These are phyloP conservation scores for Orbicella faveolata DNA, from an alignment of 64 coral and sea anemone species.

Conservation along the genomic window DNA sequence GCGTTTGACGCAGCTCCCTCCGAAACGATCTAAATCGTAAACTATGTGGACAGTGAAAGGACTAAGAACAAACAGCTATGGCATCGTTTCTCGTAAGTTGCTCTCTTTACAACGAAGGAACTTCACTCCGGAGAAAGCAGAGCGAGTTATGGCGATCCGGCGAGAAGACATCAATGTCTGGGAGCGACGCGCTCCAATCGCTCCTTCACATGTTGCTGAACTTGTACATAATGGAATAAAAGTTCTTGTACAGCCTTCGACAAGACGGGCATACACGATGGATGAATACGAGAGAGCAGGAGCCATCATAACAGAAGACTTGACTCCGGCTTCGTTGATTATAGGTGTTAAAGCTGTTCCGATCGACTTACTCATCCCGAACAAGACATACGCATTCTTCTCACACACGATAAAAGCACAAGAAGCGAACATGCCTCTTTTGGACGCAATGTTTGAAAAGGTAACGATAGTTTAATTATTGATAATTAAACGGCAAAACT, in stretches of 20 bases:
- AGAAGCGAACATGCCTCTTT: constrained; percentile 92
- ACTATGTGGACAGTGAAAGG: constrained; percentile 31
- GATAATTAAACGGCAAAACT: neutral
- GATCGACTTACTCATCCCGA: constrained; percentile 73
- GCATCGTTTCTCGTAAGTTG: neutral
- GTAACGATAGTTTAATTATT: constrained; percentile 14
- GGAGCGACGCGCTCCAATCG: constrained; percentile 92
- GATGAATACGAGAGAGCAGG: constrained; percentile 93
- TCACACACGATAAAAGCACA: constrained; percentile 99
- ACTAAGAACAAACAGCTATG: neutral
- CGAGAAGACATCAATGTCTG: constrained; percentile 98
- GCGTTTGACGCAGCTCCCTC: neutral
- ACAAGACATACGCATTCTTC: constrained; percentile 96
- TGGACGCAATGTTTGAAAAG: constrained; percentile 97
- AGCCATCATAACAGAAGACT: constrained; percentile 85
- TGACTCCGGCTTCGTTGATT: constrained; percentile 83
- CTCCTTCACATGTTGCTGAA: constrained; percentile 92
- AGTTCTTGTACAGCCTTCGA: constrained; percentile 98
- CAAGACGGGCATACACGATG: constrained; percentile 95
- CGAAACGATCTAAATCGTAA: neutral
- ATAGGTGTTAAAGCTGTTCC: constrained; percentile 98
- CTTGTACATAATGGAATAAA: constrained; percentile 90
- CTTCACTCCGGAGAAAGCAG: constrained; percentile 17
- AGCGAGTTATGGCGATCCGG: constrained; percentile 83
- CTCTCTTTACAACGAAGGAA: neutral